Evolutionary conservation across 2,888 invertebrate genomes (phyloP).

Genomic region (Chaitophorus viminalis): DNA sequence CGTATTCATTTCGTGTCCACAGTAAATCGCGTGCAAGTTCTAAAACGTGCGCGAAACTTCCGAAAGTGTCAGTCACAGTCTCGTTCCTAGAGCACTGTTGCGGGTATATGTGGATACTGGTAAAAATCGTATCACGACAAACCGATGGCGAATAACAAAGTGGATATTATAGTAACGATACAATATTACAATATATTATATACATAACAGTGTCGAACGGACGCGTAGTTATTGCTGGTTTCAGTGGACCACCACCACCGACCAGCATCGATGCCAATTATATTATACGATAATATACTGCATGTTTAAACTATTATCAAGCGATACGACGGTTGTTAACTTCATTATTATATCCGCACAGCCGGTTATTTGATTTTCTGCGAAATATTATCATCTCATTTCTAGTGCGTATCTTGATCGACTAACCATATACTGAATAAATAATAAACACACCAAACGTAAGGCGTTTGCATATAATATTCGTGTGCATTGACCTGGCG

Average conservation of each 20-base stretch:
- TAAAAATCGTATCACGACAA: not conserved
- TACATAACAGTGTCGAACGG: no score
- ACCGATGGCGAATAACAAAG: not conserved
- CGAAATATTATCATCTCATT: not conserved
- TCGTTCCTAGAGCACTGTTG: no score
- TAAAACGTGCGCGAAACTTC: no score
- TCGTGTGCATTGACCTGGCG: not conserved
- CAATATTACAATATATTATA: no score
- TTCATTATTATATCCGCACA: not conserved
- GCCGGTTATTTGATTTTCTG: conserved; percentile 30
- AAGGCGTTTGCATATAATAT: no score
- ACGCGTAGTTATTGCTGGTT: not conserved
- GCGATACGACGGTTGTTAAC: conserved; percentile 35
- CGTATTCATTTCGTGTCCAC: no score
- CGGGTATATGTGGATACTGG: no score
- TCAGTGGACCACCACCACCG: no score
- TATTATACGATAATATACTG: not conserved
- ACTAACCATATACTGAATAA: not conserved
- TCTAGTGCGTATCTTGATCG: conserved; percentile 4
- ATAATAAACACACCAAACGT: not conserved
- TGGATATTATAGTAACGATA: no score
- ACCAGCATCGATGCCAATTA: not conserved
- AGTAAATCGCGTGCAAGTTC: no score
- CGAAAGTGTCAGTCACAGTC: no score
- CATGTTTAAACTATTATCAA: not conserved